phyloP scores from a whole-genome alignment of 2,797 vertebrate species.

The Pelodytes ibericus region DNA sequence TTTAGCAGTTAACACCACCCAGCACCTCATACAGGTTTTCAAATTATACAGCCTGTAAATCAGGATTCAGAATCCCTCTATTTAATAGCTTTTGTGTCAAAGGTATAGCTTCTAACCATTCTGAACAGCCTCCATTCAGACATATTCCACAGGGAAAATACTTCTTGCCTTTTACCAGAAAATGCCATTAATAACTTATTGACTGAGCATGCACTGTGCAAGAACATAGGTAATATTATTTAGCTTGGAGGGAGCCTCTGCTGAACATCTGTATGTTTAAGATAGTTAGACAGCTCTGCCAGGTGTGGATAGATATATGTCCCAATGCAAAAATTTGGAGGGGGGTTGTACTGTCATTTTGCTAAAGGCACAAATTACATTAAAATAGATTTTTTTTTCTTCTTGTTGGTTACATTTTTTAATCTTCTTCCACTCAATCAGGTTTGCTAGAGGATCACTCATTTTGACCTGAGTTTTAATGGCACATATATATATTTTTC shows the following conservation, averaged over 20 bases:
- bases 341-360: neutral
- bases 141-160: slow-evolving; percentile 54
- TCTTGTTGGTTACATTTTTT: neutral
- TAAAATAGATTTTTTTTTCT: neutral
- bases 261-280: slow-evolving; percentile 49
- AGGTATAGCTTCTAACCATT: slow-evolving; percentile 57
- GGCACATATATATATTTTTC: neutral
- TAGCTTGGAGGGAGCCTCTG: slow-evolving; percentile 51
- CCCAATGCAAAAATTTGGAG: slow-evolving; percentile 15
- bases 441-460: neutral
- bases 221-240: slow-evolving; percentile 53
- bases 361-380: neutral
- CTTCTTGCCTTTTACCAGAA: slow-evolving; percentile 53
- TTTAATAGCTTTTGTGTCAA: slow-evolving; percentile 57
- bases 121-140: slow-evolving; percentile 54
- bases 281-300: slow-evolving; percentile 15
- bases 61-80: slow-evolving; percentile 55
- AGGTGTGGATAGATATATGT: slow-evolving; percentile 25
- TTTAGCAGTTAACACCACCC: slow-evolving; percentile 51
- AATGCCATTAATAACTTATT: slow-evolving; percentile 58
- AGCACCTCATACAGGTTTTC: slow-evolving; percentile 52
- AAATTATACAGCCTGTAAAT: slow-evolving; percentile 56
- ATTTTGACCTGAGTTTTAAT: neutral
- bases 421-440: neutral
- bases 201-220: slow-evolving; percentile 54